Evolutionary conservation across 2,113 vertebrate genomes (phyloP).

Genomic region (Dipodomys spectabilis): DNA sequence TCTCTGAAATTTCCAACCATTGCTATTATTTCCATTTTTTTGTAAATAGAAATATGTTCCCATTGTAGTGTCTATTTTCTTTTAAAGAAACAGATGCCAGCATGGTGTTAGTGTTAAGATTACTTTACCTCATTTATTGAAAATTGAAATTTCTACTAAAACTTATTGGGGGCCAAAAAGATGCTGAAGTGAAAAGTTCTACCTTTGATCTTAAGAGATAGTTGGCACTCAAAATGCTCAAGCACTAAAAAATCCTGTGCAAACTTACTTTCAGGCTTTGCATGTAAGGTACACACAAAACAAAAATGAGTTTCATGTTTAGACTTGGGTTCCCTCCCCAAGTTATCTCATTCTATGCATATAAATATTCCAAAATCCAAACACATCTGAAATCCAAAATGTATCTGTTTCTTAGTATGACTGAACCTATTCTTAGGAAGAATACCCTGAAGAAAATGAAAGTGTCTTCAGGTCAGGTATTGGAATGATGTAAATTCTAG

Average conservation of each 20-base stretch:
- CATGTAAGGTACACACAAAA: not conserved
- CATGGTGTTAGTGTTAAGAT: not conserved
- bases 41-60: not conserved
- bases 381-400: not conserved
- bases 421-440: not conserved
- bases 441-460: not conserved
- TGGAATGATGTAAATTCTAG: not conserved
- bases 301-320: not conserved
- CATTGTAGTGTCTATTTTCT: not conserved
- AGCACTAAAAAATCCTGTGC: not conserved
- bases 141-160: constrained; percentile 28
- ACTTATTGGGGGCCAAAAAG: not conserved
- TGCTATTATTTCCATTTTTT: not conserved
- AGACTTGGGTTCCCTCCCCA: not conserved
- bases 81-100: not conserved
- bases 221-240: not conserved
- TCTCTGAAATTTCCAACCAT: not conserved
- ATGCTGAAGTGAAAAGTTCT: not conserved
- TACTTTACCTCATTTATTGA: constrained; percentile 23
- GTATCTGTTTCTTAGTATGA: not conserved
- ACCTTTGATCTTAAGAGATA: not conserved
- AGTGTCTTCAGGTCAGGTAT: not conserved
- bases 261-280: not conserved
- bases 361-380: not conserved
- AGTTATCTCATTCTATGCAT: not conserved